A percentile compares a stretch with the other conserved stretches of the same genome.
phyloP scores from a whole-genome alignment of 2,797 vertebrate species.

The Enteromius paludinosus region DNA sequence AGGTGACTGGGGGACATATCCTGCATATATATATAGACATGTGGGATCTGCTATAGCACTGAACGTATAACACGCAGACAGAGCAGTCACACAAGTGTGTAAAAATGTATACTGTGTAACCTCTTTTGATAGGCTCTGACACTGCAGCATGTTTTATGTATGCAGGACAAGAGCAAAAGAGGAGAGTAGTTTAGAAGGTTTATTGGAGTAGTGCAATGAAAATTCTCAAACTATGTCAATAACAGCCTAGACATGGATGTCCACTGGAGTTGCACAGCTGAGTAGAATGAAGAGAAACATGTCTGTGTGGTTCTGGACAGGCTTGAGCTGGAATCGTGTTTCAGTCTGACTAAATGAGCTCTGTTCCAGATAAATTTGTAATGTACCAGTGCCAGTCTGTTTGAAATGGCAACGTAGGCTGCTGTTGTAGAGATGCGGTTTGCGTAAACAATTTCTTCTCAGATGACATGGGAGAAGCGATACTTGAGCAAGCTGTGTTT shows the following conservation, averaged over 20 bases:
- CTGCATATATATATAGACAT: slow-evolving; percentile 10
- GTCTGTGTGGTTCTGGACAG: slow-evolving; percentile 7
- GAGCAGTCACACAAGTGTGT: slow-evolving; percentile 49
- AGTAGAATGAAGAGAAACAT: slow-evolving; percentile 2
- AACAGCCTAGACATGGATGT: background rate
- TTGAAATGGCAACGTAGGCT: slow-evolving; percentile 18
- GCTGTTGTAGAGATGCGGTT: slow-evolving; percentile 13
- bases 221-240: slow-evolving; percentile 16
- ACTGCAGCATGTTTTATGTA: slow-evolving; percentile 59
- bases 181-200: slow-evolving; percentile 47
- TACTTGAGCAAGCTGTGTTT: slow-evolving; percentile 19
- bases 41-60: slow-evolving; percentile 23
- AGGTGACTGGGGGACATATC: slow-evolving; percentile 23
- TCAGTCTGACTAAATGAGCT: slow-evolving; percentile 16
- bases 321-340: slow-evolving; percentile 15
- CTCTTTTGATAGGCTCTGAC: slow-evolving; percentile 34
- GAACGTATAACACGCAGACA: slow-evolving; percentile 39
- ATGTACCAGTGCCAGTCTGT: slow-evolving; percentile 25
- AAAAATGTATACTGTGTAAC: slow-evolving; percentile 57
- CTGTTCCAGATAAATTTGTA: slow-evolving; percentile 34
- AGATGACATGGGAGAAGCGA: slow-evolving; percentile 1
- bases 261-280: background rate
- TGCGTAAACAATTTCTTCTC: slow-evolving; percentile 11
- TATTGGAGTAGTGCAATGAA: slow-evolving; percentile 65
- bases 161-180: slow-evolving; percentile 45